Conservation (phyloP, 2,888 invertebrate species). For the Drosophila tanythrix region DNA sequence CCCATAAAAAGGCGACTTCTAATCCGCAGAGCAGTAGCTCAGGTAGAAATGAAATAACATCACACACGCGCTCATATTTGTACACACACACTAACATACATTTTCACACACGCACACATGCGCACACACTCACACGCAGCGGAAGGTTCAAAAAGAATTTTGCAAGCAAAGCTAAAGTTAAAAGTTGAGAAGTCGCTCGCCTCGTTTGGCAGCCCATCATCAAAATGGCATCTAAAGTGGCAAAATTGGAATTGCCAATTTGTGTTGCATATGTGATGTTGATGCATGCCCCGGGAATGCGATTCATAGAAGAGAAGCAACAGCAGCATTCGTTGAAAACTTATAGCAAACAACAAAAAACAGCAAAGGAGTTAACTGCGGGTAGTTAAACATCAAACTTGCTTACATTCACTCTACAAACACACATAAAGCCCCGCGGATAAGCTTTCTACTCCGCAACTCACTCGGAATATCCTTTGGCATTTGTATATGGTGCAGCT, state of each 20-base stretch:
- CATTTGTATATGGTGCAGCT: constrained; percentile 5
- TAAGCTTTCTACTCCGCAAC: constrained; percentile 3
- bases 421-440: constrained; percentile 24
- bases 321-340: constrained; percentile 7
- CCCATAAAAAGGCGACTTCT: constrained; percentile 71
- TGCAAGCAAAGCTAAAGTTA: constrained; percentile 46
- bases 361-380: constrained; percentile 42
- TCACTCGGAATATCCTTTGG: constrained; percentile 7
- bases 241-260: constrained; percentile 76
- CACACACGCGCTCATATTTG: constrained; percentile 32
- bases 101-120: constrained; percentile 7
- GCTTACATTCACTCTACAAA: constrained; percentile 8
- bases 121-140: neutral
- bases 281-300: constrained; percentile 33
- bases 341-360: constrained; percentile 27
- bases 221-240: constrained; percentile 72
- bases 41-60: constrained; percentile 58
- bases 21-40: constrained; percentile 62
- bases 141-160: constrained; percentile 73
- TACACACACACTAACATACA: neutral
- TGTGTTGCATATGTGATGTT: constrained; percentile 53
- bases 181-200: constrained; percentile 50
- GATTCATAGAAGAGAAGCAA: constrained; percentile 5
- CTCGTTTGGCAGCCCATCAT: constrained; percentile 61
- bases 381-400: constrained; percentile 49